Percentiles rank a stretch among this genome's conserved stretches.
phyloP scores from a whole-genome alignment of 2,113 vertebrate genomes.

The Ctenodactylus gundi region DNA sequence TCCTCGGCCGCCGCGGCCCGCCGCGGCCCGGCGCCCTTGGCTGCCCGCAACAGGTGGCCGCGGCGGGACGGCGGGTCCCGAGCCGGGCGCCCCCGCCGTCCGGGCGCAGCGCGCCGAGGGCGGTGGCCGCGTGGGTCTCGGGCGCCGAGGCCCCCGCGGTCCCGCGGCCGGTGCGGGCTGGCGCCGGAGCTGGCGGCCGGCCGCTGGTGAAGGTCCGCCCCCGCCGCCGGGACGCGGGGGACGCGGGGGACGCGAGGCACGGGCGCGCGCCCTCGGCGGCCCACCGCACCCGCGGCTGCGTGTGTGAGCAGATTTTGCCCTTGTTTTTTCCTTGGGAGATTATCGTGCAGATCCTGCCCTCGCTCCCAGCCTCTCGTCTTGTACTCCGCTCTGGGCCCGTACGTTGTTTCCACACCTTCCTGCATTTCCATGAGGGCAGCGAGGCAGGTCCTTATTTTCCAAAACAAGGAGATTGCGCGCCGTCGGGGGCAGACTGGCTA shows the following conservation, averaged over 20 bases:
- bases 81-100: constrained; percentile 1
- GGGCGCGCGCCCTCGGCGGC: background rate
- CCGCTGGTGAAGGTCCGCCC: background rate
- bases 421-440: background rate
- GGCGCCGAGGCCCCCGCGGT: background rate
- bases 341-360: background rate
- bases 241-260: background rate
- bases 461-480: background rate
- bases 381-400: background rate
- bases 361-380: background rate
- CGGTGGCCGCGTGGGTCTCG: too few relatives aligned
- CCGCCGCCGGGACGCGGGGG: constrained; percentile 12
- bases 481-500: background rate
- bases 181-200: background rate
- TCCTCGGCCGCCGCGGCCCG: background rate
- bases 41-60: background rate
- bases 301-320: too few relatives aligned
- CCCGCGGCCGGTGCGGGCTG: background rate
- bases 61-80: too few relatives aligned
- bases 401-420: background rate
- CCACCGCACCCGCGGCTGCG: too few relatives aligned
- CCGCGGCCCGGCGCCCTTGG: too few relatives aligned
- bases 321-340: background rate
- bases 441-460: constrained; percentile 40
- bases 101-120: background rate